Percentiles rank a stretch among this genome's conserved stretches.
phyloP scores from a whole-genome alignment of 2,888 invertebrate species.

The Ectemnius continuus region DNA sequence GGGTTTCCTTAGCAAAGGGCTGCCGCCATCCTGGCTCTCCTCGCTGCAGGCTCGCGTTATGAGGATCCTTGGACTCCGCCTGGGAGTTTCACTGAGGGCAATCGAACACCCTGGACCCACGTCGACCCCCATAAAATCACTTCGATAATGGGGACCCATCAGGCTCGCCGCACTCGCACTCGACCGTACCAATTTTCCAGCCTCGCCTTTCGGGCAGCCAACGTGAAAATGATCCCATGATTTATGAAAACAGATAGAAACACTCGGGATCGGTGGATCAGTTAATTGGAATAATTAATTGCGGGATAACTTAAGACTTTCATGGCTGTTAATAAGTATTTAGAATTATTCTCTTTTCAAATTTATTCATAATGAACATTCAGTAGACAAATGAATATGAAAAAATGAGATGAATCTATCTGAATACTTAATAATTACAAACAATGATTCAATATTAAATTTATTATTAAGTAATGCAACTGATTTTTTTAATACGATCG shows the following conservation, averaged over 20 bases:
- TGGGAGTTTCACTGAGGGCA: slow-evolving; percentile 66
- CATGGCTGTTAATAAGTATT: too few relatives aligned
- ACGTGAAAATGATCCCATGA: background rate
- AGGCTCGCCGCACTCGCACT: slow-evolving; percentile 81
- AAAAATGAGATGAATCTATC: background rate
- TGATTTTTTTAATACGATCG: too few relatives aligned
- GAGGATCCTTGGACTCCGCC: slow-evolving; percentile 84
- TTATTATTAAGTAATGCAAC: too few relatives aligned
- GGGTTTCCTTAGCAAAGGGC: slow-evolving; percentile 67
- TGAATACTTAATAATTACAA: background rate
- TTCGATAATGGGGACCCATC: slow-evolving; percentile 75
- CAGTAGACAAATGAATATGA: too few relatives aligned
- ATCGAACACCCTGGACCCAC: slow-evolving; percentile 50
- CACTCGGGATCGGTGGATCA: too few relatives aligned
- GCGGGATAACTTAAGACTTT: too few relatives aligned
- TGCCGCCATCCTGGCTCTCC: slow-evolving; percentile 81
- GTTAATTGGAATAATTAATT: too few relatives aligned
- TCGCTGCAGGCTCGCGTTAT: slow-evolving; percentile 87
- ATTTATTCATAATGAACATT: too few relatives aligned
- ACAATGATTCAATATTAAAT: too few relatives aligned
- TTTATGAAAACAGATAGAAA: too few relatives aligned
- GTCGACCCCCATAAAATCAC: slow-evolving; percentile 61
- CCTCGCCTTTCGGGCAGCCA: slow-evolving; percentile 59
- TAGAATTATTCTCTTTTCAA: too few relatives aligned
- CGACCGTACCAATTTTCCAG: slow-evolving; percentile 74